Conservation (phyloP, 1,140 invertebrate species). For the Atta texana region DNA sequence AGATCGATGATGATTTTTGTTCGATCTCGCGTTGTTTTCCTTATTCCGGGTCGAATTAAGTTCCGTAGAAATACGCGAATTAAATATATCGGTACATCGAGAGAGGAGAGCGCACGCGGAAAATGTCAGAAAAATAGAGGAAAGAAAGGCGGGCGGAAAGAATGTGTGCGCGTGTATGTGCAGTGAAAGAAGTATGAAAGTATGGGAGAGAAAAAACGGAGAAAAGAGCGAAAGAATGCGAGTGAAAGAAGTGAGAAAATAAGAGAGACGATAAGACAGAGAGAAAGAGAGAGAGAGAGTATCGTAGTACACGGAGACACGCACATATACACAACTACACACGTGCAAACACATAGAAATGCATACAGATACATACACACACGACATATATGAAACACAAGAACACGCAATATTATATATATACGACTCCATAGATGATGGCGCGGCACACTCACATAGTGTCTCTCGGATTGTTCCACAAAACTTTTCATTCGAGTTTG, state of each 20-base stretch:
- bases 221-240: conserved; percentile 24
- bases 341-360: conserved; percentile 64
- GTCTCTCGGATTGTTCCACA: conserved; percentile 87
- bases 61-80: conserved; percentile 16
- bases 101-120: conserved; percentile 37
- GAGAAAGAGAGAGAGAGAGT: conserved; percentile 80
- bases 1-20: not conserved
- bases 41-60: conserved; percentile 20
- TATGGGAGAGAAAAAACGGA: conserved; percentile 51
- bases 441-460: conserved; percentile 87
- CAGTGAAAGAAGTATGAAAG: conserved; percentile 49
- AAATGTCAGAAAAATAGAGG: conserved; percentile 42
- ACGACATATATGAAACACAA: conserved; percentile 73
- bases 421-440: conserved; percentile 87
- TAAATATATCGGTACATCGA: not conserved
- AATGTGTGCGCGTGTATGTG: conserved; percentile 57
- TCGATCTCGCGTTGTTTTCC: conserved; percentile 39
- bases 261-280: conserved; percentile 54
- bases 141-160: conserved; percentile 56
- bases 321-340: conserved; percentile 56
- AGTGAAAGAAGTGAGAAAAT: conserved; percentile 49
- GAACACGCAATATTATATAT: conserved; percentile 86
- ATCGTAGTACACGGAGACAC: conserved; percentile 80
- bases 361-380: conserved; percentile 68
- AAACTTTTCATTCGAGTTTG: conserved; percentile 87